Percentiles rank a stretch among this genome's conserved stretches.
phyloP scores from a whole-genome alignment of 2,888 invertebrate species.

The Parnassius smintheus region DNA sequence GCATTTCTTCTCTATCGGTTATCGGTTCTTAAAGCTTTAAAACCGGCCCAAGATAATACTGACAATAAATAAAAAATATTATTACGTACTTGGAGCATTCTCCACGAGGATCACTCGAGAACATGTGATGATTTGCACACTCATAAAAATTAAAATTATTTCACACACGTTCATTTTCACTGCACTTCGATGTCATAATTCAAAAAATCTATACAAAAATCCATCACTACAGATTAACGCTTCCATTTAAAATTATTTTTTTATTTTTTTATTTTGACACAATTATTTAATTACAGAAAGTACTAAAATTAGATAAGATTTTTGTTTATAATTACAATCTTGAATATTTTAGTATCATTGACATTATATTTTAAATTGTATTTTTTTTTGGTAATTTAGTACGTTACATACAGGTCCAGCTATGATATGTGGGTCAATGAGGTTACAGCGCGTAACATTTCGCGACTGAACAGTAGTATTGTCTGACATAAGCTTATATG shows the following conservation, averaged over 20 bases:
- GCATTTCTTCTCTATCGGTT: too few species aligned
- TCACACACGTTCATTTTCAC: slow-evolving; percentile 66
- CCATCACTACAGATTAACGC: slow-evolving; percentile 6
- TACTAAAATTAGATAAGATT: too few species aligned
- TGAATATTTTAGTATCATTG: too few species aligned
- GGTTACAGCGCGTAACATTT: slow-evolving; percentile 59
- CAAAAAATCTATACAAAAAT: slow-evolving; percentile 25
- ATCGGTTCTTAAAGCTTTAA: too few species aligned
- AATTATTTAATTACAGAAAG: too few species aligned
- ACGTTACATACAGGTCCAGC: slow-evolving; percentile 27
- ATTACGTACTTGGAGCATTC: slow-evolving; percentile 73
- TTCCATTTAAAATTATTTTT: background rate
- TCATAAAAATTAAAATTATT: slow-evolving; percentile 51
- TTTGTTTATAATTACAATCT: too few species aligned
- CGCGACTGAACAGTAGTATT: slow-evolving; percentile 70
- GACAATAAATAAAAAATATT: background rate
- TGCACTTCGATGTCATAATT: slow-evolving; percentile 46
- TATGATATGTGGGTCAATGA: slow-evolving; percentile 57
- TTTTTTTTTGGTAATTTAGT: background rate
- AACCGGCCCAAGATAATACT: too few species aligned
- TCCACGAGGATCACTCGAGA: slow-evolving; percentile 72
- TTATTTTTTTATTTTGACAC: too few species aligned
- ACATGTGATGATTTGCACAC: slow-evolving; percentile 49
- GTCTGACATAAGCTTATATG: slow-evolving; percentile 76
- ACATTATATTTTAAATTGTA: background rate